Conservation (phyloP, 2,113 vertebrate species). For the Pholis gunnellus region DNA sequence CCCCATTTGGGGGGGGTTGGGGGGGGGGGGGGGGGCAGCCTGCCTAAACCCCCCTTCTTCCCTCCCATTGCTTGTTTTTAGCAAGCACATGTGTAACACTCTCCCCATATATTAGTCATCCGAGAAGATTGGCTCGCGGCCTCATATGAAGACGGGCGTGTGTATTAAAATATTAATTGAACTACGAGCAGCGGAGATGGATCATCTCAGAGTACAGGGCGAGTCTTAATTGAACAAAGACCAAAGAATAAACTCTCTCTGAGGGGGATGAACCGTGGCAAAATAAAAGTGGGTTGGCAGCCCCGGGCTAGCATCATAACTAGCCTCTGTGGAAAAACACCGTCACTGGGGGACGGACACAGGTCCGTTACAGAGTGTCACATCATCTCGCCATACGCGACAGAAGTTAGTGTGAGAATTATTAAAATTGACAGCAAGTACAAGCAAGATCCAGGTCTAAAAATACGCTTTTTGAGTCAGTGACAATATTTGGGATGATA, state of each 20-base stretch:
- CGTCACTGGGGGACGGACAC: constrained; percentile 34
- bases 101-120: constrained; percentile 71
- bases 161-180: constrained; percentile 78
- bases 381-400: constrained; percentile 32
- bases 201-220: constrained; percentile 50
- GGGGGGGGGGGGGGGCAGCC: constrained; percentile 56
- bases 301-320: constrained; percentile 31
- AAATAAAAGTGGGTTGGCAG: constrained; percentile 82
- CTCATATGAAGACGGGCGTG: constrained; percentile 59
- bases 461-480: constrained; percentile 63
- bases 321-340: constrained; percentile 27
- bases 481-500: constrained; percentile 67
- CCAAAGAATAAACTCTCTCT: constrained; percentile 86
- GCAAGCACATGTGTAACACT: constrained; percentile 63
- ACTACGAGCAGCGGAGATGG: constrained; percentile 57
- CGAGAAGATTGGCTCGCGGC: constrained; percentile 58
- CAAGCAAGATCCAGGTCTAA: constrained; percentile 61
- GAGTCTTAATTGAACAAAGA: constrained; percentile 81
- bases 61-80: constrained; percentile 49
- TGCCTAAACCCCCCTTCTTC: constrained; percentile 41
- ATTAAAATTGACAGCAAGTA: constrained; percentile 89
- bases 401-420: constrained; percentile 80
- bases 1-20: constrained; percentile 61
- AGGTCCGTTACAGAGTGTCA: constrained; percentile 25
- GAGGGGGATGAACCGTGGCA: constrained; percentile 84